Percentiles rank a stretch among this genome's conserved stretches.
Conservation (phyloP, 2,888 invertebrate species). For the Callimorpha dominula region DNA sequence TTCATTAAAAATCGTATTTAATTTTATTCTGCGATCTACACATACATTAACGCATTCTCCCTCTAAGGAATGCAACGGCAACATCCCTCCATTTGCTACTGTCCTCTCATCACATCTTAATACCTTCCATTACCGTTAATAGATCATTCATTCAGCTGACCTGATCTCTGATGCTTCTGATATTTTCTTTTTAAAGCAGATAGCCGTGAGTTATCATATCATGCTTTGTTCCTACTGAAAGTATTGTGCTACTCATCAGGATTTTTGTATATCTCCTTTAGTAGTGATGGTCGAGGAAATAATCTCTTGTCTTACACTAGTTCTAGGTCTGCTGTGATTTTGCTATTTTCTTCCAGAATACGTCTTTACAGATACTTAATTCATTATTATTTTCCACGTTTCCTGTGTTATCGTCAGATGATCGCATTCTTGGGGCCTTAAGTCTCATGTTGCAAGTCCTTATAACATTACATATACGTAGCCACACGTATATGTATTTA, state of each 20-base stretch:
- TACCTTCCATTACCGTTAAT: background rate
- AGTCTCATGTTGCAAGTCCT: slow-evolving; percentile 51
- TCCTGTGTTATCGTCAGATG: slow-evolving; percentile 29
- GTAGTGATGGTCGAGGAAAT: background rate
- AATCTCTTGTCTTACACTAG: background rate
- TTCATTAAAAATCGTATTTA: no score
- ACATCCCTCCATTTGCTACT: background rate
- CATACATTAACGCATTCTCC: background rate
- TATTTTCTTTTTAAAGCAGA: background rate
- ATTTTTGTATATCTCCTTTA: background rate
- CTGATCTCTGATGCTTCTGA: background rate
- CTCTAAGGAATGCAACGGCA: background rate
- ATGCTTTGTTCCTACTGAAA: no score
- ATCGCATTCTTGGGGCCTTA: slow-evolving; percentile 55
- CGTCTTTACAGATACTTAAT: slow-evolving; percentile 15
- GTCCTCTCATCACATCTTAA: background rate
- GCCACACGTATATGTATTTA: slow-evolving; percentile 20
- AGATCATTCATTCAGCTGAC: background rate
- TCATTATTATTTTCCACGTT: slow-evolving; percentile 12
- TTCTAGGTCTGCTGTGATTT: slow-evolving; percentile 14
- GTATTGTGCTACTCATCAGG: background rate
- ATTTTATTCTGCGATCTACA: background rate
- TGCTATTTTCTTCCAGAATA: slow-evolving; percentile 4
- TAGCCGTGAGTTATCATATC: no score
- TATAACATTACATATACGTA: slow-evolving; percentile 17